These are phyloP conservation scores for Phaethornis superciliosus DNA, from an alignment of 2,113 vertebrate genomes.

Conservation along the genomic window DNA sequence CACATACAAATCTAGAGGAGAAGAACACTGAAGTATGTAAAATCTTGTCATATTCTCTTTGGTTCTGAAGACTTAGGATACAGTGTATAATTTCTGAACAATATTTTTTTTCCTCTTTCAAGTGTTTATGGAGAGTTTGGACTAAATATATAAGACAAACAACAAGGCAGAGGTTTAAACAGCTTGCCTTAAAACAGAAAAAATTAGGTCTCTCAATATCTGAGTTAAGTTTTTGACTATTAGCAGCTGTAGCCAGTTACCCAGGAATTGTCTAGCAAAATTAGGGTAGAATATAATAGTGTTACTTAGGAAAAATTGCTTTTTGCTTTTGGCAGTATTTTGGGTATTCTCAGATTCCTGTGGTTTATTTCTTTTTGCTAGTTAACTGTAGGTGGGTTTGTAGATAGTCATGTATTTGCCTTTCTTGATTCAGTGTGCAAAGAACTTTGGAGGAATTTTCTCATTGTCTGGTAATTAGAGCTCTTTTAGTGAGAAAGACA, in stretches of 20 bases:
- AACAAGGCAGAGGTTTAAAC: background rate
- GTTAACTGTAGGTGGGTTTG: background rate
- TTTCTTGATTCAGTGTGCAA: background rate
- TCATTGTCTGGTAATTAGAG: background rate
- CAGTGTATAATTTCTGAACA: background rate
- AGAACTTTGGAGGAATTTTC: background rate
- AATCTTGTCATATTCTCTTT: background rate
- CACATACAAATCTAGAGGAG: conserved; percentile 15
- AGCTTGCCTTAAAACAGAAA: background rate
- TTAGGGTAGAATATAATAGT: background rate
- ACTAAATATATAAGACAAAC: background rate
- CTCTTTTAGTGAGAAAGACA: background rate
- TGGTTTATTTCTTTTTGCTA: background rate
- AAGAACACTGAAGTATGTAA: background rate
- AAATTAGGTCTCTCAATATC: background rate
- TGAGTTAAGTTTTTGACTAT: background rate
- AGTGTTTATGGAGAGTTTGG: background rate
- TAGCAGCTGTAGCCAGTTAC: background rate
- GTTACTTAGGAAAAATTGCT: background rate
- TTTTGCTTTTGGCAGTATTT: background rate
- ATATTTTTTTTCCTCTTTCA: background rate
- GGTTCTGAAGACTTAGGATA: background rate
- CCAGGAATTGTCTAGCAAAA: background rate
- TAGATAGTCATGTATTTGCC: background rate
- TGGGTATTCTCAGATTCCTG: background rate